Evolutionary conservation across 2,888 invertebrate genomes (phyloP).

Genomic region (Caenorhabditis angaria): DNA sequence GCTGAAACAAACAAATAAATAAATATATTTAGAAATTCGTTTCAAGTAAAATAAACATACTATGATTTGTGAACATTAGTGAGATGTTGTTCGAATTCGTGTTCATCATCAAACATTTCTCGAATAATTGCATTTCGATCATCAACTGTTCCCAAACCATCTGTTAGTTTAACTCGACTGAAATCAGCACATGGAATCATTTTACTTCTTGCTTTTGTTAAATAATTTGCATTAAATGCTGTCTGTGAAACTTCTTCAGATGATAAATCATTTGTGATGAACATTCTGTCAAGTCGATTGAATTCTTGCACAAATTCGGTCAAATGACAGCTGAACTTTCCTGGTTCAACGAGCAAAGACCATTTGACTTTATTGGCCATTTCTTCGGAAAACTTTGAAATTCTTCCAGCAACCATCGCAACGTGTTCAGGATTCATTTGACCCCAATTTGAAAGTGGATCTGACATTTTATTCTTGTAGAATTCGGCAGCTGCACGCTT

Average conservation of each 20-base stretch:
- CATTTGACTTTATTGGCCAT: slow-evolving; percentile 58
- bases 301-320: slow-evolving; percentile 63
- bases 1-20: slow-evolving; percentile 50
- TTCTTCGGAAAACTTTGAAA: slow-evolving; percentile 46
- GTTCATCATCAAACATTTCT: slow-evolving; percentile 34
- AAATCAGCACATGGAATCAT: slow-evolving; percentile 49
- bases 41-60: slow-evolving; percentile 17
- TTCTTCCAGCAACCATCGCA: slow-evolving; percentile 47
- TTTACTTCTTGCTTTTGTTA: slow-evolving; percentile 63
- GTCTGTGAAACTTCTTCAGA: slow-evolving; percentile 56
- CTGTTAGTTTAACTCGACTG: slow-evolving; percentile 46
- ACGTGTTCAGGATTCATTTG: slow-evolving; percentile 46
- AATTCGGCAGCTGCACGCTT: slow-evolving; percentile 53
- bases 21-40: background rate
- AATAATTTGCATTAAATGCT: slow-evolving; percentile 62
- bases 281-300: slow-evolving; percentile 62
- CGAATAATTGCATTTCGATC: slow-evolving; percentile 26
- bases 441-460: slow-evolving; percentile 59
- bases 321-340: slow-evolving; percentile 64
- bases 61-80: slow-evolving; percentile 14
- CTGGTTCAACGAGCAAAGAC: slow-evolving; percentile 66
- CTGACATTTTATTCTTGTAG: slow-evolving; percentile 41
- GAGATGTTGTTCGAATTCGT: slow-evolving; percentile 25
- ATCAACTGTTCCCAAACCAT: slow-evolving; percentile 38
- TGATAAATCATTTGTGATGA: slow-evolving; percentile 56